A percentile compares a stretch with the other conserved stretches of the same genome.
Conservation (phyloP, 2,888 invertebrate species). For the Hofmannophila pseudospretella region DNA sequence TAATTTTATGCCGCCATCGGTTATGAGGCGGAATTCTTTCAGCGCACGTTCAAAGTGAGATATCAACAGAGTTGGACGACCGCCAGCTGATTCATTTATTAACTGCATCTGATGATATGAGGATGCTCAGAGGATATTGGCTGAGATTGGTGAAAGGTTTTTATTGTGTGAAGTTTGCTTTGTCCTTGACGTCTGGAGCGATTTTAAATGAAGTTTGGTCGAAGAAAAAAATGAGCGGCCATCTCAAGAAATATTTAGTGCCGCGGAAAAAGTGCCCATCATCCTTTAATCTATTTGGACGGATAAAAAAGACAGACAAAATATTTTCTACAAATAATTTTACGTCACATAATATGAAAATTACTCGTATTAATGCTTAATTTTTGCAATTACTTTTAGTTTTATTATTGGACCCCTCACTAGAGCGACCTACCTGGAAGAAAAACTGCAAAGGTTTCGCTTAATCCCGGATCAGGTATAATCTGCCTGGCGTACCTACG, state of each 20-base stretch:
- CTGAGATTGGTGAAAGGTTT: neutral
- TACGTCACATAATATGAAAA: no score
- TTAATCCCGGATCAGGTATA: constrained; percentile 2
- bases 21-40: constrained; percentile 1
- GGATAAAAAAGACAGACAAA: no score
- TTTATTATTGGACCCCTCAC: no score
- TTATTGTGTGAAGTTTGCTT: neutral
- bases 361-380: no score
- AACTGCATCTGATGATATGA: no score
- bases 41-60: constrained; percentile 3
- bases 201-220: neutral
- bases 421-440: neutral
- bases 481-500: neutral
- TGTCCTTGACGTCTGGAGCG: neutral
- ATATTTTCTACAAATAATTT: no score
- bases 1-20: no score
- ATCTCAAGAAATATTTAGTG: no score
- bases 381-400: no score
- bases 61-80: constrained; percentile 12
- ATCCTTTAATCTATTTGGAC: no score
- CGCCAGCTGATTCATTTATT: constrained; percentile 16
- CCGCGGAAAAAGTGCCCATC: no score
- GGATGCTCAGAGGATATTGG: constrained; percentile 6
- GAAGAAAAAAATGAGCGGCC: neutral
- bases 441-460: neutral